A percentile compares a stretch with the other conserved stretches of the same genome.
phyloP scores from a whole-genome alignment of 1,140 invertebrate species.

The Bicyclus anynana region DNA sequence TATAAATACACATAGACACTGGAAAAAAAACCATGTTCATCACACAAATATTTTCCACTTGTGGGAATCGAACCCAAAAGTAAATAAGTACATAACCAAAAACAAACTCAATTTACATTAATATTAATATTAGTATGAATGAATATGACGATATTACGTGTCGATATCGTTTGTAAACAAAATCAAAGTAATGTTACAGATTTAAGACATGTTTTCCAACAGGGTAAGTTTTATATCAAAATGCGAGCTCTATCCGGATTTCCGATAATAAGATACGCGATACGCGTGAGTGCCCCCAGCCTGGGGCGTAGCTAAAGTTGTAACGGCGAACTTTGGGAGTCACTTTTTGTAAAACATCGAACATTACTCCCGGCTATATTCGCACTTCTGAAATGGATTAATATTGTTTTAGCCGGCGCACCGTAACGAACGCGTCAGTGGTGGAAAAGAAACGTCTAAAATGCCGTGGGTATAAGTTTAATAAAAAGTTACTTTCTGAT shows the following conservation, averaged over 20 bases:
- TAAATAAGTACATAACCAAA: too few relatives aligned
- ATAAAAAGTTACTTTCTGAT: too few relatives aligned
- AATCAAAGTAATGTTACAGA: constrained; percentile 26
- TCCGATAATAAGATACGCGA: constrained; percentile 35
- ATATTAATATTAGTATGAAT: too few relatives aligned
- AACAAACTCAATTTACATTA: too few relatives aligned
- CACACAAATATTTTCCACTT: too few relatives aligned
- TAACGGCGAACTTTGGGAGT: constrained; percentile 25
- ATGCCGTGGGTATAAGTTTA: too few relatives aligned
- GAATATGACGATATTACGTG: not conserved
- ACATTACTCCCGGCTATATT: constrained; percentile 22
- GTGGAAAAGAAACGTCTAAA: too few relatives aligned
- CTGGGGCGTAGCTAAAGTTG: constrained; percentile 21
- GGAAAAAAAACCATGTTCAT: too few relatives aligned
- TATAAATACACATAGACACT: too few relatives aligned
- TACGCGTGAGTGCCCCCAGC: constrained; percentile 29
- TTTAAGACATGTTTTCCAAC: constrained; percentile 32
- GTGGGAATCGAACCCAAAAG: too few relatives aligned
- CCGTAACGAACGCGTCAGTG: not conserved
- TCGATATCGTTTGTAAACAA: constrained; percentile 17
- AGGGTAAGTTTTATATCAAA: constrained; percentile 34
- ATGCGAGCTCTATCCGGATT: constrained; percentile 33
- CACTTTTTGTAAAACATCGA: constrained; percentile 27
- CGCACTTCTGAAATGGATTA: constrained; percentile 14
- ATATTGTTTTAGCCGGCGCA: not conserved